Conservation (phyloP, 2,888 invertebrate species). For the Ctena decussata region DNA sequence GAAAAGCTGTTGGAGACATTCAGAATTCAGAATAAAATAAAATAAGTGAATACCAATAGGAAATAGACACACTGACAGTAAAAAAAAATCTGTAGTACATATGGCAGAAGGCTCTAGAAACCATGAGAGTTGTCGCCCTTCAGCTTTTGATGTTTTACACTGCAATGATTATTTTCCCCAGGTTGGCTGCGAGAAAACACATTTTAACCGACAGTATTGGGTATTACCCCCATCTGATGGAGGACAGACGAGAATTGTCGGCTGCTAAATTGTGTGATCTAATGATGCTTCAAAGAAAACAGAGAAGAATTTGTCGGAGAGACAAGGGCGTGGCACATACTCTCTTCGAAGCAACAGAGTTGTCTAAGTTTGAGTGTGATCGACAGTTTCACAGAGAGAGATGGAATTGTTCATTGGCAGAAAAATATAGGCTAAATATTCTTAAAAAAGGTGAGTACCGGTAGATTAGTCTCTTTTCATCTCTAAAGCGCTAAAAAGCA, state of each 20-base stretch:
- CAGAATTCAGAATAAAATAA: too few relatives aligned
- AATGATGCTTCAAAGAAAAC: constrained; percentile 89
- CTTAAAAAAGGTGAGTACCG: constrained; percentile 94
- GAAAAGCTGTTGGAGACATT: too few relatives aligned
- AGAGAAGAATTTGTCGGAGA: constrained; percentile 94
- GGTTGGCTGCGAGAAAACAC: constrained; percentile 61
- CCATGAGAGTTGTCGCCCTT: neutral
- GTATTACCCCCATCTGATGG: constrained; percentile 44
- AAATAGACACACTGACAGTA: too few relatives aligned
- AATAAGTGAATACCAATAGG: too few relatives aligned
- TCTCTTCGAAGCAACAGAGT: constrained; percentile 95
- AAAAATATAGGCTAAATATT: constrained; percentile 97
- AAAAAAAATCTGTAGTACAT: too few relatives aligned
- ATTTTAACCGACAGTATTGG: constrained; percentile 51
- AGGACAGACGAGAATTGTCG: constrained; percentile 47
- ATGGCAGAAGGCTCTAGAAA: too few relatives aligned
- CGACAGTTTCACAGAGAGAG: constrained; percentile 96
- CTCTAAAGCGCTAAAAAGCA: too few relatives aligned
- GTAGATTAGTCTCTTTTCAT: too few relatives aligned
- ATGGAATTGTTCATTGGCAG: constrained; percentile 98
- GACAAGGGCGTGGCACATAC: constrained; percentile 97
- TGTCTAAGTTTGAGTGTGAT: constrained; percentile 97
- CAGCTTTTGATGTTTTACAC: neutral
- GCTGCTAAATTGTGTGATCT: constrained; percentile 76
- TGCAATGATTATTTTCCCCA: constrained; percentile 32